phyloP scores from a whole-genome alignment of 2,888 invertebrate genomes.

The Dromius quadrimaculatus region DNA sequence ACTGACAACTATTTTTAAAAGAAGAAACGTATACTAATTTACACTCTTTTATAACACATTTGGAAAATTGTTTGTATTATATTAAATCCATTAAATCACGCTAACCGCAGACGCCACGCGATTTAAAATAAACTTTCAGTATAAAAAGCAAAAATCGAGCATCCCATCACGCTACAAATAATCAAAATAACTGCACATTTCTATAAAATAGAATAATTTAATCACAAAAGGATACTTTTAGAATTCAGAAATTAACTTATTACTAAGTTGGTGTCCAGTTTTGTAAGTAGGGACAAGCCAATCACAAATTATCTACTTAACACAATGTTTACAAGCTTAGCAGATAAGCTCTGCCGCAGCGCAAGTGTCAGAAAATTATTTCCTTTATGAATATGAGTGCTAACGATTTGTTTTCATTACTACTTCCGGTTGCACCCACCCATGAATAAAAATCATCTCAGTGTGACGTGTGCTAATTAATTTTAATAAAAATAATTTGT shows the following conservation, averaged over 20 bases:
- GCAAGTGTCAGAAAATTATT: conserved; percentile 18
- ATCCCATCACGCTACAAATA: no score
- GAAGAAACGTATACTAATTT: no score
- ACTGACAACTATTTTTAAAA: not conserved
- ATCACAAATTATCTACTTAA: conserved; percentile 35
- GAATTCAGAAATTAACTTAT: no score
- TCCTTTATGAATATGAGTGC: conserved; percentile 37
- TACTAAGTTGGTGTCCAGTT: conserved; percentile 2
- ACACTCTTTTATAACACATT: no score
- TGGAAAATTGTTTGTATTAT: no score
- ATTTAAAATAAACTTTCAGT: no score
- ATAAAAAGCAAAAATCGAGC: no score
- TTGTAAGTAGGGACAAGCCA: conserved; percentile 30
- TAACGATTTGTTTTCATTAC: conserved; percentile 44
- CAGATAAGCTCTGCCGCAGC: conserved; percentile 20
- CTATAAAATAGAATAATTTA: no score
- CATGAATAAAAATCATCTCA: conserved; percentile 19
- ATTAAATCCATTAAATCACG: no score
- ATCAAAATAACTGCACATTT: no score
- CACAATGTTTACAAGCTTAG: conserved; percentile 33
- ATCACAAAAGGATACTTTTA: no score
- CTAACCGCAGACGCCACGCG: no score
- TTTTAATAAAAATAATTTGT: conserved; percentile 34
- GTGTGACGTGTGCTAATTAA: conserved; percentile 31
- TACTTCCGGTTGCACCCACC: conserved; percentile 19